Evolutionary conservation across 1,140 invertebrate species (phyloP), one percentile per base, ranked within the genome.

Genomic region (Bactericera cockerelli): DNA sequence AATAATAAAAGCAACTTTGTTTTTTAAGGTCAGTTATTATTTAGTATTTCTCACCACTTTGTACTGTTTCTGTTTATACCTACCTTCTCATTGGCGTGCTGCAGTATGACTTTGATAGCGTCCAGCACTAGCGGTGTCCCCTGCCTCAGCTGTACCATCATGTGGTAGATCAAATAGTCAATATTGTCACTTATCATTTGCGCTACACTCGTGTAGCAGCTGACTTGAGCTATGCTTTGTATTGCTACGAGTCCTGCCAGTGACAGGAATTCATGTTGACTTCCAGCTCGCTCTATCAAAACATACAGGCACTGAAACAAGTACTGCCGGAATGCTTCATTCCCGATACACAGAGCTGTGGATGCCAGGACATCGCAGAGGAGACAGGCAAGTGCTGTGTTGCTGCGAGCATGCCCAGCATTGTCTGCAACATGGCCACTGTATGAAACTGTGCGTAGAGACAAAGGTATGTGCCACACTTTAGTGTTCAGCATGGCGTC

Each of bases 111-210:
- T 2, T 72, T 72, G 14, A 86, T 67, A 28, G 80, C 79, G 62
- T 76, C 72, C 4, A 81, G 67, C 3, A 79, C 77, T 13, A 71
- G 71, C 2, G 70, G 69, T 68, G 79, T 77, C 14, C 71, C 69
- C 65, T 75, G 75, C 19, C 75, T 76, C n/a, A 85, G 70, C 68
- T 79, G 77, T 0, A 76, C 66, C 13, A 76, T 79, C 33, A 84
- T 73, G 58, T 83, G 77, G 64, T 79, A 78, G 0, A 80, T 78
- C 63, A 83, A 77, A 64, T 83, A 84, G 68, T 84, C 81, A 1
- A 79, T 74, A 64, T 85, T 84, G 1, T 63, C 60, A 24, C 72
- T 71, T 26, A 85, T 70, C 21, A 85, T 70, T 4, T 76, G 70
- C 1, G 74, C 71, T 1, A 81, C 71, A 28, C 70, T 69, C 3